phyloP scores from a whole-genome alignment of 2,888 invertebrate genomes.

The Elaeidobius kamerunicus region DNA sequence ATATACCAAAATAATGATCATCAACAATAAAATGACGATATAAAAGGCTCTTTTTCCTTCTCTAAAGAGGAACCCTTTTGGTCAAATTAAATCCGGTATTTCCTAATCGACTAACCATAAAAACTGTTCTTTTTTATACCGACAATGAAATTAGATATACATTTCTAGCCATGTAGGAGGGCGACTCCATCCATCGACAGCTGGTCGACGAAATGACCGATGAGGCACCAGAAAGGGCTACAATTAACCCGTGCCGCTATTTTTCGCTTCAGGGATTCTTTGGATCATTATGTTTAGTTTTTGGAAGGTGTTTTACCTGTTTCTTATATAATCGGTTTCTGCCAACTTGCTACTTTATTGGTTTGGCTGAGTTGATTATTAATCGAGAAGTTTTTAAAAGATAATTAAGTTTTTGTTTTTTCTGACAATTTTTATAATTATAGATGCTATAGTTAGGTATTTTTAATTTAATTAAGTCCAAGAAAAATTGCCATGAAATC shows the following conservation, averaged over 20 bases:
- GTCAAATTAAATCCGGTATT: conserved; percentile 1
- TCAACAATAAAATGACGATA: too few species aligned
- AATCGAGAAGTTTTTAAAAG: too few species aligned
- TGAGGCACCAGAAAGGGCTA: conserved; percentile 22
- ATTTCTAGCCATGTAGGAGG: conserved; percentile 40
- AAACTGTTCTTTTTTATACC: conserved; percentile 12
- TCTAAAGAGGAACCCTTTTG: too few species aligned
- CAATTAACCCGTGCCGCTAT: conserved; percentile 28
- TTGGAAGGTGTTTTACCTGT: conserved; percentile 11
- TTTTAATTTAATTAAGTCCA: too few species aligned
- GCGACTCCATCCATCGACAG: conserved; percentile 36
- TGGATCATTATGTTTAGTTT: conserved; percentile 5
- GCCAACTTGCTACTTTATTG: neutral
- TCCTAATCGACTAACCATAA: conserved; percentile 18
- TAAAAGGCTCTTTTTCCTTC: too few species aligned
- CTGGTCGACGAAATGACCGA: conserved; percentile 30
- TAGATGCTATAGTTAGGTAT: too few species aligned
- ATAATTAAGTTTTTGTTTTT: too few species aligned
- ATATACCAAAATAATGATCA: too few species aligned
- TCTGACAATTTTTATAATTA: too few species aligned
- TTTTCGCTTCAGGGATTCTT: conserved; percentile 21
- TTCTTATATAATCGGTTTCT: neutral
- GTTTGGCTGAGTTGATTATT: neutral
- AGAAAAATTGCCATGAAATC: too few species aligned
- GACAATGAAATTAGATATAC: conserved; percentile 38